phyloP scores from a whole-genome alignment of 2,113 vertebrate genomes.

The Dendropsophus ebraccatus region DNA sequence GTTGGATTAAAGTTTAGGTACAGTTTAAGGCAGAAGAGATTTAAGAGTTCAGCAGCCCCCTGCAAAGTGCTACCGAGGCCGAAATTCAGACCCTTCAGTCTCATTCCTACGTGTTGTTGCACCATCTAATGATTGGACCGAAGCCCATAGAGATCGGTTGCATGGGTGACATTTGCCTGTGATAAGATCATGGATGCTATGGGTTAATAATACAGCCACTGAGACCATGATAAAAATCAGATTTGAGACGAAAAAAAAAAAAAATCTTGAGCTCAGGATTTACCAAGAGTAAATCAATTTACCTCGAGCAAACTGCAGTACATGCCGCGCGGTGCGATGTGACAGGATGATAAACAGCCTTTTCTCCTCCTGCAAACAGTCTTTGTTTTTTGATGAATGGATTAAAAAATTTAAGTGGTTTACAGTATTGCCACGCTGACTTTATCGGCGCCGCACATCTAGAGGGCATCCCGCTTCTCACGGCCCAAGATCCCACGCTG shows the following conservation, averaged over 20 bases:
- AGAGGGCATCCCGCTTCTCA: constrained; percentile 5
- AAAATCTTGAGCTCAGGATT: constrained; percentile 14
- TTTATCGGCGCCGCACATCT: neutral
- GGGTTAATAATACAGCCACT: constrained; percentile 14
- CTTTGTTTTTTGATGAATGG: constrained; percentile 48
- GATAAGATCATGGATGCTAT: neutral
- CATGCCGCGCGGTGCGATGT: constrained; percentile 27
- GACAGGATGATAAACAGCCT: constrained; percentile 55
- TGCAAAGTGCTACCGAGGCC: too few species aligned
- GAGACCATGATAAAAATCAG: constrained; percentile 42
- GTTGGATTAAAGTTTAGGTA: too few species aligned
- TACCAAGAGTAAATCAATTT: constrained; percentile 53
- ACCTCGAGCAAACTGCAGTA: constrained; percentile 37
- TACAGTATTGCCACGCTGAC: constrained; percentile 25
- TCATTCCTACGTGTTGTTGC: too few species aligned
- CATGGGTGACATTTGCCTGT: too few species aligned
- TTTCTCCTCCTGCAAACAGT: constrained; percentile 35
- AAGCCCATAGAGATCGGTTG: neutral
- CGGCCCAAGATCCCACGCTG: neutral
- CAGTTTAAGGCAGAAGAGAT: too few species aligned
- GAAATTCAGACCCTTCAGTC: too few species aligned
- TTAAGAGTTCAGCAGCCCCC: too few species aligned
- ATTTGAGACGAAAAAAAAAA: constrained; percentile 8
- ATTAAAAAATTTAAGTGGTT: constrained; percentile 38
- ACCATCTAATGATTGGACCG: neutral